A percentile compares a stretch with the other conserved stretches of the same genome.
These are phyloP conservation scores for Gasterosteus aculeatus DNA, from an alignment of 2,113 vertebrate genomes.

Conservation along the genomic window DNA sequence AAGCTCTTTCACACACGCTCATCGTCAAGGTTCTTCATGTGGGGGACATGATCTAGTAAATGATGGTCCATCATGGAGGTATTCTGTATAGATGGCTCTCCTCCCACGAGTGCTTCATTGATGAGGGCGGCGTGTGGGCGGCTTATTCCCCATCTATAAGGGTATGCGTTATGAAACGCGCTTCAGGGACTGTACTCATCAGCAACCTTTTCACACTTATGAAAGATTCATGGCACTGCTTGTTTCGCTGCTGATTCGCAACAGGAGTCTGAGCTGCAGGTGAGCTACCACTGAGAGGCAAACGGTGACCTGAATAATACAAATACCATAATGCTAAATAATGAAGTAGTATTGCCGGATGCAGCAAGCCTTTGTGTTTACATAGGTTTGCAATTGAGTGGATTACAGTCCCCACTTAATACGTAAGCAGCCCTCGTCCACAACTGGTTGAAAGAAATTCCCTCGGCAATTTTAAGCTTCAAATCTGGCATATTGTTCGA, in stretches of 20 bases:
- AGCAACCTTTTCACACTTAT: conserved; percentile 70
- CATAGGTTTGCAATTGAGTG: not conserved
- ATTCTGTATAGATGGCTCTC: not conserved
- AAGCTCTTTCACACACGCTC: not conserved
- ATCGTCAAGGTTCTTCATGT: not conserved
- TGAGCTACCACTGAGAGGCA: conserved; percentile 51
- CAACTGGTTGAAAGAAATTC: conserved; percentile 3
- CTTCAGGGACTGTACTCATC: conserved; percentile 64
- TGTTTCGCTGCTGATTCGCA: conserved; percentile 65
- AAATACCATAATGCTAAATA: conserved; percentile 33
- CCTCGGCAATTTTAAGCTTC: conserved; percentile 7
- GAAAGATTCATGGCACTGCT: conserved; percentile 73
- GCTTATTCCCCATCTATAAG: conserved; percentile 38
- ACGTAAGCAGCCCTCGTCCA: not conserved
- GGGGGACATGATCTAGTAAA: not conserved
- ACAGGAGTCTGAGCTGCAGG: conserved; percentile 58
- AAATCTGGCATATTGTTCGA: conserved; percentile 1
- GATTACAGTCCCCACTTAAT: not conserved
- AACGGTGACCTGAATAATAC: conserved; percentile 50
- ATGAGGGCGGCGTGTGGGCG: not conserved
- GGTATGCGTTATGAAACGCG: conserved; percentile 56
- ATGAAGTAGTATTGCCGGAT: conserved; percentile 6
- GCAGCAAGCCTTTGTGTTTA: not conserved
- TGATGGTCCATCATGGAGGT: not conserved
- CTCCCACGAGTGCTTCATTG: conserved; percentile 17